Evolutionary conservation across 2,113 vertebrate species (phyloP), one percentile per base, ranked within the genome.

Genomic region (Sinocyclocheilus anophthalmus): DNA sequence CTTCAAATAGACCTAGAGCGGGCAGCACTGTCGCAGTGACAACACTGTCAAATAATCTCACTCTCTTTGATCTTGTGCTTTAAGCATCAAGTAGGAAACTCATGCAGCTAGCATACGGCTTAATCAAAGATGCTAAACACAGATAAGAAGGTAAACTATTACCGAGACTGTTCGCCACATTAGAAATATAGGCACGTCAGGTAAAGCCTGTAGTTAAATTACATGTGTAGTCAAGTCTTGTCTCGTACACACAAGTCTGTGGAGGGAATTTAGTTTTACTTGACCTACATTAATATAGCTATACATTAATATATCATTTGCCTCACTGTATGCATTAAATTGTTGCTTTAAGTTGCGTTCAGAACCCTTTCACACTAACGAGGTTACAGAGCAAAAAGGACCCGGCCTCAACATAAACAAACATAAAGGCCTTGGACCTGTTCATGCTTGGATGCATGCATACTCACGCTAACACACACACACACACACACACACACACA

Each of bases 31-130:
- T 57, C 59, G 8, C 42, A 39, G 75, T 78, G 63, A 57, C 12
- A 84, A 79, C 30, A 50, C 42, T 37, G 70, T 84, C 81, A 87
- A 48, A 76, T 70, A 77, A 76, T 26, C 42, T 39, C 73, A 45
- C 63, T 22, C 33, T 42, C 50, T 84, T 77, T 87, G 81, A 84
- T 84, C 81, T 84, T 13, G 16, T 5, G 18, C 73, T 83, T 84
- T 75, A 87, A 78, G 30, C 37, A 30, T 76, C 76, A 24, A 57
- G 48, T 84, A 84, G 59, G 39, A 48, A 61, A 48, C 50, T 73
- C 84, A 33, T 48, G 69, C 18, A 48, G 22, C 42, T 55, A 12
- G 33, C 26, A 70, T 33, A 33, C 11, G 6, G 61, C 18, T 65
- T 45, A 65, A 81, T 81, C 59, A 26, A 65, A 65, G 37, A 81